Conservation (phyloP, 1,140 invertebrate genomes). For the Agrilus planipennis region DNA sequence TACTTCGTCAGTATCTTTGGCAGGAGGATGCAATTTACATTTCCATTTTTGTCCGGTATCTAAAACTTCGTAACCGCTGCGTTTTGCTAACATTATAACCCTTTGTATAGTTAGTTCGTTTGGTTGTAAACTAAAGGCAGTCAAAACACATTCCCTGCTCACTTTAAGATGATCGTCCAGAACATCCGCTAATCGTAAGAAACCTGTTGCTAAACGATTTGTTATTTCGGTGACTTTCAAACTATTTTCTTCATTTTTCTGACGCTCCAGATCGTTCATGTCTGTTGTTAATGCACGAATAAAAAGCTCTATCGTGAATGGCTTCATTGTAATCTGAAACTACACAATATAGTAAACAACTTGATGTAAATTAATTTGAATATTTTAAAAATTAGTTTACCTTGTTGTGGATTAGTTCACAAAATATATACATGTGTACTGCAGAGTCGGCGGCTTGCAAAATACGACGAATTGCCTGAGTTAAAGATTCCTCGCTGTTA, state of each 20-base stretch:
- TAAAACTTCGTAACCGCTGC: constrained; percentile 37
- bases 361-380: too few species aligned
- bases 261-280: constrained; percentile 61
- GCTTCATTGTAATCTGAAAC: constrained; percentile 47
- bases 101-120: constrained; percentile 38
- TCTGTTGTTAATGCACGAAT: constrained; percentile 59
- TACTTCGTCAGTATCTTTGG: constrained; percentile 21
- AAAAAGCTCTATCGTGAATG: constrained; percentile 58
- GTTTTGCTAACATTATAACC: constrained; percentile 40
- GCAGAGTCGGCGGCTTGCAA: constrained; percentile 27
- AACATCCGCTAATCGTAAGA: constrained; percentile 44
- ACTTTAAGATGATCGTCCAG: constrained; percentile 42
- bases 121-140: constrained; percentile 51
- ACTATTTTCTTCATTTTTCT: constrained; percentile 43
- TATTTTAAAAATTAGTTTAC: too few species aligned
- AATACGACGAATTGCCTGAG: constrained; percentile 20
- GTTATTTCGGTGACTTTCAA: constrained; percentile 41
- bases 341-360: too few species aligned
- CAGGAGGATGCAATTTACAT: constrained; percentile 27
- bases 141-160: constrained; percentile 49
- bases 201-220: constrained; percentile 42
- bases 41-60: constrained; percentile 30
- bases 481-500: constrained; percentile 12
- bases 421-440: constrained; percentile 26
- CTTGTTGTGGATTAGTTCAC: constrained; percentile 24